phyloP scores from a whole-genome alignment of 2,113 vertebrate genomes.

The Syngnathoides biaculeatus region DNA sequence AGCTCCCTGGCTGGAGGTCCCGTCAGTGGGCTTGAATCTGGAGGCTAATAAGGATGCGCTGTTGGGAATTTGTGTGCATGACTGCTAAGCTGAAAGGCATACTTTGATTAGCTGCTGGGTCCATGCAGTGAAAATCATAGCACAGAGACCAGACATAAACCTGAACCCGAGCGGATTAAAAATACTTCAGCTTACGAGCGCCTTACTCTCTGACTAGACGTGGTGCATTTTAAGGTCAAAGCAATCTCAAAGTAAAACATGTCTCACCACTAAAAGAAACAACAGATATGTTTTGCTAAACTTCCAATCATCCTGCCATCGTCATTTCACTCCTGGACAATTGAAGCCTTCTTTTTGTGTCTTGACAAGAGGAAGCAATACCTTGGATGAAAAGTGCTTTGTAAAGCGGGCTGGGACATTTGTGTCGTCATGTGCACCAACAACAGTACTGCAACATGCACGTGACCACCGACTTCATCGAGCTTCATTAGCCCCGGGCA shows the following conservation, averaged over 20 bases:
- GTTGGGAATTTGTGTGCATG: constrained; percentile 59
- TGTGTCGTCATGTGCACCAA: too few species aligned
- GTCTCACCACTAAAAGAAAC: background rate
- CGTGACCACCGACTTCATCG: too few species aligned
- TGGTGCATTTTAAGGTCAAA: constrained; percentile 17
- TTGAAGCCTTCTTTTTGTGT: background rate
- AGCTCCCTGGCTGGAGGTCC: constrained; percentile 39
- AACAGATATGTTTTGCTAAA: background rate
- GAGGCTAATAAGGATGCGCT: constrained; percentile 65
- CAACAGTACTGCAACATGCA: too few species aligned
- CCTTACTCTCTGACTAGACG: constrained; percentile 3
- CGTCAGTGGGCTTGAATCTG: constrained; percentile 60
- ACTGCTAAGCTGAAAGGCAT: constrained; percentile 52
- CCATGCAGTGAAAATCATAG: constrained; percentile 35
- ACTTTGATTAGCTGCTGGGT: constrained; percentile 52
- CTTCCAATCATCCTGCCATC: background rate
- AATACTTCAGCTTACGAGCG: constrained; percentile 12
- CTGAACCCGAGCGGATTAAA: constrained; percentile 16
- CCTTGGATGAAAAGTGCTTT: too few species aligned
- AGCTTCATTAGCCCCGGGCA: too few species aligned
- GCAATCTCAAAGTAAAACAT: constrained; percentile 6
- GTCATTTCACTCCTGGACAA: background rate
- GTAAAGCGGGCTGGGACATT: too few species aligned
- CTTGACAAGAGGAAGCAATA: too few species aligned
- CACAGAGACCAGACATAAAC: constrained; percentile 28